These are phyloP conservation scores for Rhombomys opimus DNA, from an alignment of 2,113 vertebrate genomes.

Conservation along the genomic window DNA sequence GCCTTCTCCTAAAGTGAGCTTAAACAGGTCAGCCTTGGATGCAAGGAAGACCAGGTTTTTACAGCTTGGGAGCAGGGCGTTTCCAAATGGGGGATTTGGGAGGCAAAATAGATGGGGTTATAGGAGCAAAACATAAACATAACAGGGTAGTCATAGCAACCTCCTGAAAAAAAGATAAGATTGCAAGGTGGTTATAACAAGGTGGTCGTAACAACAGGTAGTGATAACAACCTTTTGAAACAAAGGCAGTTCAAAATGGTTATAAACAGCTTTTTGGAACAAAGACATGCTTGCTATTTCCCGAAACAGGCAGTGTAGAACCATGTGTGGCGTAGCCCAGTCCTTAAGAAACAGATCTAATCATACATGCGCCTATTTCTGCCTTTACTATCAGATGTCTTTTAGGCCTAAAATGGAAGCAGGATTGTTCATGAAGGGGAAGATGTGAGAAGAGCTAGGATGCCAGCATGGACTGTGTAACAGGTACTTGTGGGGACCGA, in stretches of 20 bases:
- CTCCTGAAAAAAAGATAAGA: not conserved
- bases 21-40: not conserved
- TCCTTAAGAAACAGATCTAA: too few species aligned
- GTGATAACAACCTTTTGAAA: not conserved
- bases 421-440: not conserved
- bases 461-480: not conserved
- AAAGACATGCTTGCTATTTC: not conserved
- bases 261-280: not conserved
- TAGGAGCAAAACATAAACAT: not conserved
- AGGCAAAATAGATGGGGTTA: not conserved
- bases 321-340: too few species aligned
- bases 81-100: not conserved
- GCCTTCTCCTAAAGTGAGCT: not conserved
- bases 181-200: not conserved
- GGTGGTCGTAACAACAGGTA: not conserved
- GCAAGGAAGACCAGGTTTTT: not conserved
- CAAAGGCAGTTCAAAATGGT: not conserved
- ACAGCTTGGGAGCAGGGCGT: not conserved
- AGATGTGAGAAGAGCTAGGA: not conserved
- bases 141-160: not conserved
- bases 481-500: not conserved
- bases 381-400: not conserved
- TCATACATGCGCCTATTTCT: not conserved
- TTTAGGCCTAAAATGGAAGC: not conserved
- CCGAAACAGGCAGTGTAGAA: too few species aligned